Base-by-base conservation (phyloP, 2,797 vertebrate species). In the Sebastes kiyomatsui region DNA sequence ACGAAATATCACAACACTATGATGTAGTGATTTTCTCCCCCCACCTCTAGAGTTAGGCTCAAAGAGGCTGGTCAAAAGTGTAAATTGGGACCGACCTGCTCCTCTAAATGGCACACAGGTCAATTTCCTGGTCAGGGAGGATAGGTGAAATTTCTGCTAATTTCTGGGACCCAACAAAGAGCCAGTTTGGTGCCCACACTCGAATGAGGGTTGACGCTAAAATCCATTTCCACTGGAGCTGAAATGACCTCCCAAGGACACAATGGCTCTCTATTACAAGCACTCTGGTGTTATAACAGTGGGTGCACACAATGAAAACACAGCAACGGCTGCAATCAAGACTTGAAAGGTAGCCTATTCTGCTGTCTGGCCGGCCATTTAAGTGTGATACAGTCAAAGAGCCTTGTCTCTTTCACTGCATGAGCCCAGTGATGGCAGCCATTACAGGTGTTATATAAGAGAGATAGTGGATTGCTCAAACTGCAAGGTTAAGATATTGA, bases 231-330 rank as follows among this genome's bases (percentile, higher is more conserved):
- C 87, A 86, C 56, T 70, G 66, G 72, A 79, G 87, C 76, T 78
- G 66, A 92, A 94, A 92, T 85, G 85, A 88, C 86, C 90, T 92
- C 92, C 90, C 78, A 87, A 93, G 78, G 92, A 93, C 93, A 94
- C 90, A 94, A 92, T 92, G 87, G 87, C 80, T 87, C 80, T 82
- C 78, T 80, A 83, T 92, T 89, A 89, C 80, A 74, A 75, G 89
- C 83, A 85, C 89, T 91, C 77, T 75, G 84, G 88, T 86, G 81
- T 86, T 91, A 79, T 88, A 89, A 87, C 82, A 84, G 90, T 66
- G 75, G 70, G 83, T 82, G 90, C 85, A 90, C 86, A 92, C 88
- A 92, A 92, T 90, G 86, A 87, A 86, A 93, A 92, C 87, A 91
- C 91, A 85, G 91, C 52, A 62, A 28, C 38, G 14, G 73, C 84